These are phyloP conservation scores for Porites lobata DNA, from an alignment of 92 coral and sea anemone genomes.

Conservation along the genomic window DNA sequence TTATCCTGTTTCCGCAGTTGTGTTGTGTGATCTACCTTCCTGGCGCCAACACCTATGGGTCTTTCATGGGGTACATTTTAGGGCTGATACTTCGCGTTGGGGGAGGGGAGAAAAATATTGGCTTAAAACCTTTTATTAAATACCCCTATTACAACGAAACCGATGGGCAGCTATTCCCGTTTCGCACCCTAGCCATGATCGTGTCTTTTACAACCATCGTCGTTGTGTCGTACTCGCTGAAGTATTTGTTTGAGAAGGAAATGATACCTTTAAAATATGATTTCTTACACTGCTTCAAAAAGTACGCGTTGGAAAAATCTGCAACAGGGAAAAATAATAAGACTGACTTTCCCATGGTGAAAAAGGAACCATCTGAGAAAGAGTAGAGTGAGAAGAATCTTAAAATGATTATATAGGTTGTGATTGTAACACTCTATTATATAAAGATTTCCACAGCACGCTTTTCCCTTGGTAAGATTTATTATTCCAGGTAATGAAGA, in stretches of 20 bases:
- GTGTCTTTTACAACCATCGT: constrained; percentile 67
- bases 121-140: constrained; percentile 76
- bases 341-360: neutral
- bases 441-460: too few relatives aligned
- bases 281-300: constrained; percentile 80
- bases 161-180: constrained; percentile 78
- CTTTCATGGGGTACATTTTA: constrained; percentile 79
- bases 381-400: neutral
- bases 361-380: neutral
- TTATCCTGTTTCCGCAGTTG: constrained; percentile 88
- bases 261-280: constrained; percentile 68
- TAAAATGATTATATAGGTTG: neutral
- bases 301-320: constrained; percentile 38
- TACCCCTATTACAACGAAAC: constrained; percentile 79
- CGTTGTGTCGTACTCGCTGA: constrained; percentile 62
- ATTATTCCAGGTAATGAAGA: too few relatives aligned
- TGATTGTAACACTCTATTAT: too few relatives aligned
- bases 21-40: constrained; percentile 89
- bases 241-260: constrained; percentile 64
- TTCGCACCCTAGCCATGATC: constrained; percentile 76
- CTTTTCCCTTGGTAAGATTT: too few relatives aligned
- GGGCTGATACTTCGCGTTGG: constrained; percentile 82
- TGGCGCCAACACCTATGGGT: constrained; percentile 84
- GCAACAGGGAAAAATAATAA: neutral
- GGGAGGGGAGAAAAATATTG: constrained; percentile 85